A percentile compares a stretch with the other conserved stretches of the same genome.
phyloP scores from a whole-genome alignment of 2,113 vertebrate genomes.

The Oryzias javanicus region DNA sequence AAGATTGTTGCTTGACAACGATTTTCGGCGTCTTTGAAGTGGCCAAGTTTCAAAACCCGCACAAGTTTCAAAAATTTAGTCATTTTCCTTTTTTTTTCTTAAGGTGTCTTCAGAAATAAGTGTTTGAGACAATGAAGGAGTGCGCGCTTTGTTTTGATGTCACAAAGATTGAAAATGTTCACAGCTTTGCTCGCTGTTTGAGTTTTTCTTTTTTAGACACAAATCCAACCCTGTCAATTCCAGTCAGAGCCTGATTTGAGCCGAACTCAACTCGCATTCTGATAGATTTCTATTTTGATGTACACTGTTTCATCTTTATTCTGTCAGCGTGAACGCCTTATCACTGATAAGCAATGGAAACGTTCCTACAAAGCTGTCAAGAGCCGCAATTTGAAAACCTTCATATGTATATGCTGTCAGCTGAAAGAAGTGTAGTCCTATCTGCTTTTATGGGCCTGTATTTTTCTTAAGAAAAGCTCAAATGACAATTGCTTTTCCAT shows the following conservation, averaged over 20 bases:
- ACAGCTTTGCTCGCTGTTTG: conserved; percentile 8
- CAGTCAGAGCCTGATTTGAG: conserved; percentile 51
- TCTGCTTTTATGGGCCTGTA: conserved; percentile 19
- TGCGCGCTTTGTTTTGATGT: conserved; percentile 43
- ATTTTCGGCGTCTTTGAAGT: conserved; percentile 30
- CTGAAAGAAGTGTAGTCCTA: conserved; percentile 13
- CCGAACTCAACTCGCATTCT: conserved; percentile 47
- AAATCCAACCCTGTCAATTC: conserved; percentile 51
- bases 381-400: conserved; percentile 52
- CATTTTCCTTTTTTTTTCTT: conserved; percentile 36
- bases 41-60: conserved; percentile 22
- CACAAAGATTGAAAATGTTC: conserved; percentile 28
- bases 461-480: conserved; percentile 16
- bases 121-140: conserved; percentile 24
- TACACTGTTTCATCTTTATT: conserved; percentile 52
- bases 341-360: conserved; percentile 39
- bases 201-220: conserved; percentile 31
- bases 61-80: conserved; percentile 11
- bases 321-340: conserved; percentile 42
- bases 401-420: conserved; percentile 47
- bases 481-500: conserved; percentile 14
- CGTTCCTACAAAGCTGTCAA: conserved; percentile 51
- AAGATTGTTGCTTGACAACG: conserved; percentile 13
- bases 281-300: conserved; percentile 58
- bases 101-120: conserved; percentile 50